Conservation (phyloP, 2,888 invertebrate species). For the Parnassius orleans region DNA sequence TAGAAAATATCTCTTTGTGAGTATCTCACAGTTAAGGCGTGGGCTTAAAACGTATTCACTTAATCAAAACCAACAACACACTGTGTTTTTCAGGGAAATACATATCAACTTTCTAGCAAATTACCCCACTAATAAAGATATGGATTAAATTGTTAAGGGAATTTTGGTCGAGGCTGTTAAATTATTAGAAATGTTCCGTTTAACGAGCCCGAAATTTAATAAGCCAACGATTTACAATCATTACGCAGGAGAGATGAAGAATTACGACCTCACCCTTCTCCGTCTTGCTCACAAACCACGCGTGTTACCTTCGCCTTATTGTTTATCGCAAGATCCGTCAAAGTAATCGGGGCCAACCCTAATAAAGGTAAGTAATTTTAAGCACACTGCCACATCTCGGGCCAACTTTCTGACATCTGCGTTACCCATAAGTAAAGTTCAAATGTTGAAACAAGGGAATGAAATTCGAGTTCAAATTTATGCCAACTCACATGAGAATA, state of each 20-base stretch:
- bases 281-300: slow-evolving; percentile 14
- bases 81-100: too few species aligned
- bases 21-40: slow-evolving; percentile 30
- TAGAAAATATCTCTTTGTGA: slow-evolving; percentile 38
- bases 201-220: slow-evolving; percentile 24
- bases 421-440: slow-evolving; percentile 53
- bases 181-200: slow-evolving; percentile 23
- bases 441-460: slow-evolving; percentile 60
- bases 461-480: slow-evolving; percentile 63
- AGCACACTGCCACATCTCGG: slow-evolving; percentile 35
- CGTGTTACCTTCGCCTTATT: slow-evolving; percentile 22
- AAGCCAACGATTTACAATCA: slow-evolving; percentile 27
- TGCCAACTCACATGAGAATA: slow-evolving; percentile 54
- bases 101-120: too few species aligned
- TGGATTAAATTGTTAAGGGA: background rate
- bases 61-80: background rate
- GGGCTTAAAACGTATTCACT: background rate
- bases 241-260: slow-evolving; percentile 23
- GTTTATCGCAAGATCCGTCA: slow-evolving; percentile 27
- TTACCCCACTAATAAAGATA: too few species aligned
- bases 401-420: slow-evolving; percentile 41
- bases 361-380: slow-evolving; percentile 35
- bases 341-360: slow-evolving; percentile 27
- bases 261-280: slow-evolving; percentile 20
- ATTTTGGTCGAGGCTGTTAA: slow-evolving; percentile 13